Percentiles rank a stretch among this genome's conserved stretches.
Evolutionary conservation across 2,113 vertebrate genomes (phyloP).

Genomic region (Uria lomvia): DNA sequence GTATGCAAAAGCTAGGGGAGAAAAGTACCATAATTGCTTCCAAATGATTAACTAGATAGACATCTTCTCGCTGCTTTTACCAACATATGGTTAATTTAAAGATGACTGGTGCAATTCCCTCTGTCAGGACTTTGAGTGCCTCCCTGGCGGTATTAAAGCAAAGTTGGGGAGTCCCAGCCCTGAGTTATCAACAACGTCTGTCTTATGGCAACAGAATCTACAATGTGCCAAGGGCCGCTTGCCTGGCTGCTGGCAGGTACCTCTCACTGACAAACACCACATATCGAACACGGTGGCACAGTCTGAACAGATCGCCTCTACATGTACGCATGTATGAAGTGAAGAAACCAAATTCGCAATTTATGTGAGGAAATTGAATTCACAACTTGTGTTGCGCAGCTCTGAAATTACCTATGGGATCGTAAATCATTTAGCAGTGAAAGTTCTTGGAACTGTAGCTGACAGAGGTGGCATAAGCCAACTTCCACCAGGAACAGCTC

Average conservation of each 20-base stretch:
- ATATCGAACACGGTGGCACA: neutral
- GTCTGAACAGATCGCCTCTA: neutral
- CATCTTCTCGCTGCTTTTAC: neutral
- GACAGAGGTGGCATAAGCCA: neutral
- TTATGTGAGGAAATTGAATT: neutral
- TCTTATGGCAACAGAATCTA: neutral
- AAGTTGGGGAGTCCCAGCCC: neutral
- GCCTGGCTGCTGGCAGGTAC: neutral
- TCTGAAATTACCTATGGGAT: neutral
- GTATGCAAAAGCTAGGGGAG: neutral
- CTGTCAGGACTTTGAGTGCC: neutral
- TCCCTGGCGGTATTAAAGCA: neutral
- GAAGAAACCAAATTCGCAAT: neutral
- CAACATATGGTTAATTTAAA: neutral
- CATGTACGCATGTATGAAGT: neutral
- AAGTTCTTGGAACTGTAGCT: neutral
- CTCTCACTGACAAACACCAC: neutral
- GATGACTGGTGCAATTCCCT: neutral
- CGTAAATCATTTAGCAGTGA: neutral
- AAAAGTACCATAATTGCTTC: neutral
- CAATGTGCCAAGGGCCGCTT: neutral
- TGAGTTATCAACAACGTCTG: neutral
- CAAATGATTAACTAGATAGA: neutral
- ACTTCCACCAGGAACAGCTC: neutral
- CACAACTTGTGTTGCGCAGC: neutral